Base-by-base conservation (phyloP, 2,888 invertebrate species). In the Diadegma fenestrale region DNA sequence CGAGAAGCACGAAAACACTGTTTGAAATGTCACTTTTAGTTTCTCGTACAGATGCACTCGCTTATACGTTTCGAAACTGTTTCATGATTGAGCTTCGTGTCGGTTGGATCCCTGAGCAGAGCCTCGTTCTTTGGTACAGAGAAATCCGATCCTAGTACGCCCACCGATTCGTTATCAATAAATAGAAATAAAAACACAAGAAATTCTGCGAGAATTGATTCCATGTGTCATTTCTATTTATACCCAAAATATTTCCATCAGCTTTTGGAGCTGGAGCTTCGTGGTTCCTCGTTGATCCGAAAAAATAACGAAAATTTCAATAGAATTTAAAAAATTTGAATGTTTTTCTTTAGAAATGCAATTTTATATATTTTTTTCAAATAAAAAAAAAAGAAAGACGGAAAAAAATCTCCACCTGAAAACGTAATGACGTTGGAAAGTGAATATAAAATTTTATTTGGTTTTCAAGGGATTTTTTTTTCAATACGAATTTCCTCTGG, bases 71-170 rank as follows among this genome's bases (percentile, higher is more conserved):
- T 71, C 6, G 71, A 82, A n/a, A 66, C n/a, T 48, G 26, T 58
- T 54, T 30, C 45, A 71, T 26, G n/a, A 61, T 64, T 45, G 48
- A 58, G 80, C 77, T 77, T 37, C 37, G 48, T 73, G 66, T 68
- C 30, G 48, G 4, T 7, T 26, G 45, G 37, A 69, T 45, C 3
- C 7, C 45, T 14, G 19, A 68, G 45, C 69, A 69, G 77, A 64
- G 80, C 72, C 77, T 43, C n/a, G 43, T 58, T 10, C 72, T 77
- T 76, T 78, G 51, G 45, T 64, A 43, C 75, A 69, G 8, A 30
- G 87, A 64, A 84, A 88, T 72, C 80, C 72, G 85, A 87, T 84
- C 82, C 81, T 73, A 45, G 79, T 83, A 88, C 88, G 87, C 88
- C 88, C 88, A 87, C 86, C 73, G 30, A 85, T 86, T 87, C 81